Conservation (phyloP, 2,797 vertebrate species). For the Galaxias olidus region DNA sequence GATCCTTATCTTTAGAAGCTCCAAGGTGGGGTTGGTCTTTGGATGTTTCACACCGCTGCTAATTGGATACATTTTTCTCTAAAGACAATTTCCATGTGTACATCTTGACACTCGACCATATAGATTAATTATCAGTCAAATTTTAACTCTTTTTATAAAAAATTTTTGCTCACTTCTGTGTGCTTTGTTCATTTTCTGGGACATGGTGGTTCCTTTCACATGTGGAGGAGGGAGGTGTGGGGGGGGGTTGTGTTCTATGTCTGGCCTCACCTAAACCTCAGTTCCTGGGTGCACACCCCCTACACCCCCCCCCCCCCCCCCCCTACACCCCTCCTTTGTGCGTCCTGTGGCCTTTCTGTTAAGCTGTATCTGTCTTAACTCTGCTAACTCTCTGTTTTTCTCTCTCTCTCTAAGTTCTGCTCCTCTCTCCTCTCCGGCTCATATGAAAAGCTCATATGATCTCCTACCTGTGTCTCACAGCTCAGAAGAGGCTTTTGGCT, state of each 20-base stretch:
- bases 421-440: conserved; percentile 51
- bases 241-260: conserved; percentile 18
- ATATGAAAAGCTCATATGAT: conserved; percentile 51
- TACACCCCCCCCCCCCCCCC: conserved; percentile 15
- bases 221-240: no score
- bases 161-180: no score
- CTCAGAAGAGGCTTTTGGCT: conserved; percentile 16
- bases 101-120: no score
- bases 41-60: no score
- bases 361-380: conserved; percentile 73
- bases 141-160: no score
- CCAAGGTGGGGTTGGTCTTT: conserved; percentile 8
- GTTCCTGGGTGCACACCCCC: conserved; percentile 6
- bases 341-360: conserved; percentile 29
- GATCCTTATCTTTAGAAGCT: conserved; percentile 4
- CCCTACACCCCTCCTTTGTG: conserved; percentile 29
- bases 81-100: no score
- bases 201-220: no score
- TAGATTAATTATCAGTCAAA: no score
- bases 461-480: conserved; percentile 43
- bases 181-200: no score
- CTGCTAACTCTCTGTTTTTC: conserved; percentile 73
- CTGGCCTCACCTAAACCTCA: conserved; percentile 21
- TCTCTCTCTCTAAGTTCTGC: conserved; percentile 60
- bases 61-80: no score